Conservation (phyloP, 2,888 invertebrate genomes). For the Epirrhoe tristata region DNA sequence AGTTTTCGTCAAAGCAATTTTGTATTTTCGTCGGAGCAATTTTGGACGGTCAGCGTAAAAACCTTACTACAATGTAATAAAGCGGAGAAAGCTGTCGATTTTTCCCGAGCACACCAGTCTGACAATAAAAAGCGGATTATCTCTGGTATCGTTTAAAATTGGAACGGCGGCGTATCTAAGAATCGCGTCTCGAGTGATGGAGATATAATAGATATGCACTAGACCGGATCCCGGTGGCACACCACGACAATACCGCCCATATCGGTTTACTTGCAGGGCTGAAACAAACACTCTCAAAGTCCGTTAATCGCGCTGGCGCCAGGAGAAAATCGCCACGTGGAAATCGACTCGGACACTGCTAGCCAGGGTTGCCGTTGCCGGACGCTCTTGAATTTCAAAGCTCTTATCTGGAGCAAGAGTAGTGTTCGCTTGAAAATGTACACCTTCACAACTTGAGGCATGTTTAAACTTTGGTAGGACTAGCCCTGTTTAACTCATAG, state of each 20-base stretch:
- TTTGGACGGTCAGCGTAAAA: slow-evolving; percentile 46
- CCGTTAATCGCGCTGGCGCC: slow-evolving; percentile 80
- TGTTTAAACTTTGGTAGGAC: slow-evolving; percentile 1
- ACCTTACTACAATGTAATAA: slow-evolving; percentile 48
- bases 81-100: slow-evolving; percentile 54
- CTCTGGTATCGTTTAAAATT: slow-evolving; percentile 73
- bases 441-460: slow-evolving; percentile 5
- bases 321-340: slow-evolving; percentile 72
- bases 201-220: slow-evolving; percentile 80
- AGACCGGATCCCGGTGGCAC: slow-evolving; percentile 76
- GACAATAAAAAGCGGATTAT: slow-evolving; percentile 74
- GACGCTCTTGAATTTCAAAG: slow-evolving; percentile 9
- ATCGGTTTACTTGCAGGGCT: slow-evolving; percentile 77
- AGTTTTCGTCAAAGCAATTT: too few species aligned
- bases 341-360: slow-evolving; percentile 62
- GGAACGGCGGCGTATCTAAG: slow-evolving; percentile 69
- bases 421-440: background rate
- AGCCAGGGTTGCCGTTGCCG: slow-evolving; percentile 48
- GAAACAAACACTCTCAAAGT: slow-evolving; percentile 76
- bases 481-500: slow-evolving; percentile 15
- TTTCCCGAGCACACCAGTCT: slow-evolving; percentile 50
- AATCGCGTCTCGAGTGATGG: slow-evolving; percentile 69
- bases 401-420: slow-evolving; percentile 3
- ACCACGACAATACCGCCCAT: slow-evolving; percentile 75
- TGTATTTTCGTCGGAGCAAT: slow-evolving; percentile 41